Evolutionary conservation across 2,113 vertebrate species (phyloP).

Genomic region (Catharus fuscescens): DNA sequence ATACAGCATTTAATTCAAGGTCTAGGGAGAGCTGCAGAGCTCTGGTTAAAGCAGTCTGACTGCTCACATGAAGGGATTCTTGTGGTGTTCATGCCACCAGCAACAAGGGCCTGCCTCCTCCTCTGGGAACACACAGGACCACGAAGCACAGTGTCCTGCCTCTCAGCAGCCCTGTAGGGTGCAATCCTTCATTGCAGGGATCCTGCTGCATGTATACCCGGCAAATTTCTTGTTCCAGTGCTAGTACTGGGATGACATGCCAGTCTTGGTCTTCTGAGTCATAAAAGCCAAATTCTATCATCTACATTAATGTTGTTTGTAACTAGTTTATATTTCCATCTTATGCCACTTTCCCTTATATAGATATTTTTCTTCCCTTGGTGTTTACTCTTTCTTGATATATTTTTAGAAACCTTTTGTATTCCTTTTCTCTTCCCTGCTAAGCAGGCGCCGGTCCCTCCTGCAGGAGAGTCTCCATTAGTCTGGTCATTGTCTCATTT

Average conservation of each 20-base stretch:
- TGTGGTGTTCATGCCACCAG: neutral
- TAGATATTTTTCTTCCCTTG: neutral
- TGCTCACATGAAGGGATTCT: too few relatives aligned
- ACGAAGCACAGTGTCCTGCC: neutral
- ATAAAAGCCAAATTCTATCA: neutral
- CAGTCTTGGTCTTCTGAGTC: neutral
- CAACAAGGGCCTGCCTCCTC: neutral
- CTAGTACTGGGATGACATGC: neutral
- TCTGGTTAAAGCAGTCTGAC: neutral
- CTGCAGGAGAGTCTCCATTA: neutral
- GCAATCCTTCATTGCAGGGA: neutral
- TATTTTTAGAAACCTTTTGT: conserved; percentile 30
- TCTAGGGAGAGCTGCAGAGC: neutral
- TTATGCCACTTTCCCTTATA: conserved; percentile 1
- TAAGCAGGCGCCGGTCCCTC: neutral
- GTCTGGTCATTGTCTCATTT: neutral
- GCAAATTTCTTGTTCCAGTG: neutral
- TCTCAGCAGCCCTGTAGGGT: neutral
- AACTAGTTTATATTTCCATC: neutral
- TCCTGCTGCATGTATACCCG: neutral
- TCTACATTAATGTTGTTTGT: neutral
- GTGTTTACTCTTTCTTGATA: neutral
- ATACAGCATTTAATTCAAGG: neutral
- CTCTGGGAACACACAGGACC: neutral
- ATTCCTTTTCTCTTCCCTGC: neutral